Conservation (phyloP, 1,140 invertebrate species). For the Frieseomelitta varia region DNA sequence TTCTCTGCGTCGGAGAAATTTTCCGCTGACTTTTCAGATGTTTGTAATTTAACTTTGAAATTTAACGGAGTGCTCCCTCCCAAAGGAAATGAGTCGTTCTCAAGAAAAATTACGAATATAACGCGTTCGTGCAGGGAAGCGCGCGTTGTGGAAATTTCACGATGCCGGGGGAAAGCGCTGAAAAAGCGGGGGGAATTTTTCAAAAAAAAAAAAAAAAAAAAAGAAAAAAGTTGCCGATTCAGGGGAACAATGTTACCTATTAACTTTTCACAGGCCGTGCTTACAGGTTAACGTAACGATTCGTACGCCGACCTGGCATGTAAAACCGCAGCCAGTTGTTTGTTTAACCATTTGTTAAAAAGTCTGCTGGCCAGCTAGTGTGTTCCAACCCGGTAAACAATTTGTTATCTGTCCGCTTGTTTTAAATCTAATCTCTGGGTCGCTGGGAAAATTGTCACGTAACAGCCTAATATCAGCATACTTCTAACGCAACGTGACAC, state of each 20-base stretch:
- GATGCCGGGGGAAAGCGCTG: neutral
- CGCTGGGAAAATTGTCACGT: no score
- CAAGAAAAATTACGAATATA: neutral
- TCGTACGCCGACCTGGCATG: no score
- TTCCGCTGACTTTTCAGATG: no score
- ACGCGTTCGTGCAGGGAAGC: neutral
- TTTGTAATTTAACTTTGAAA: neutral
- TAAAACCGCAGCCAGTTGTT: neutral
- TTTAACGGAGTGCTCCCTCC: neutral
- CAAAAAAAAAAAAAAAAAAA: no score
- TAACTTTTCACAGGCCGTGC: neutral
- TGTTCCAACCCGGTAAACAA: neutral
- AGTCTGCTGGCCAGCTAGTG: neutral
- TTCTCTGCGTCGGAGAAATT: no score
- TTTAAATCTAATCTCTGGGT: neutral
- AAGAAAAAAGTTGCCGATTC: neutral
- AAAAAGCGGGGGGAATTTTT: neutral
- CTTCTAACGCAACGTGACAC: neutral
- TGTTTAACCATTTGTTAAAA: conserved; percentile 19
- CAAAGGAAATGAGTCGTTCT: neutral
- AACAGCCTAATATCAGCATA: neutral
- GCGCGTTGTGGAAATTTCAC: neutral
- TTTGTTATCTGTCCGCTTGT: neutral
- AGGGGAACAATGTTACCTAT: neutral
- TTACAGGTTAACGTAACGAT: neutral